Conservation (phyloP, 2,113 vertebrate genomes). For the Aepyceros melampus region DNA sequence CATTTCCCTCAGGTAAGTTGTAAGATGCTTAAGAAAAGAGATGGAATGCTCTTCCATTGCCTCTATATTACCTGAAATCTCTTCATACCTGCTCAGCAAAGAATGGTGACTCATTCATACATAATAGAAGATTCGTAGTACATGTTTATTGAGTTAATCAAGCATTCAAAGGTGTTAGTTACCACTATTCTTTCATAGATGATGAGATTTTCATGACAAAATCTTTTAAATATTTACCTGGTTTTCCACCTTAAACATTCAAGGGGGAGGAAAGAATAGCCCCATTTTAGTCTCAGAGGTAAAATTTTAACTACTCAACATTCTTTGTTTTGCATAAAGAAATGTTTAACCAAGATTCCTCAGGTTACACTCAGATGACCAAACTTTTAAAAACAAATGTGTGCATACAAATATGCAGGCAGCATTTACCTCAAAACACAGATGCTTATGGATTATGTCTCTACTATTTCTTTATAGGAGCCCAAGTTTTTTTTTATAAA, state of each 20-base stretch:
- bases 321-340: conserved; percentile 68
- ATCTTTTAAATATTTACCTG: conserved; percentile 13
- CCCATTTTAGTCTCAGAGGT: conserved; percentile 44
- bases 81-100: not conserved
- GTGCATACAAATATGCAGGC: not conserved
- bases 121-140: not conserved
- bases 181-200: not conserved
- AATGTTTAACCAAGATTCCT: conserved; percentile 70
- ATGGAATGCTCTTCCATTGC: not conserved
- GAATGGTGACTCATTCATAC: not conserved
- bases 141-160: not conserved
- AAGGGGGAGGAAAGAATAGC: conserved; percentile 2
- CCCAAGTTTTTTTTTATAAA: not conserved
- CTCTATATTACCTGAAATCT: not conserved
- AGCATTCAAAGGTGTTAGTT: not conserved
- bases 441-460: not conserved
- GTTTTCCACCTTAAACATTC: conserved; percentile 37
- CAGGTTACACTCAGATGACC: conserved; percentile 42
- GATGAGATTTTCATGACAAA: not conserved
- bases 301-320: conserved; percentile 63
- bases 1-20: not conserved
- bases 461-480: not conserved
- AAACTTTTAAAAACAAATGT: conserved; percentile 53
- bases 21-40: not conserved
- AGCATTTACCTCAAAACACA: not conserved